Base-by-base conservation (phyloP, 1,140 invertebrate species). In the Linepithema humile region DNA sequence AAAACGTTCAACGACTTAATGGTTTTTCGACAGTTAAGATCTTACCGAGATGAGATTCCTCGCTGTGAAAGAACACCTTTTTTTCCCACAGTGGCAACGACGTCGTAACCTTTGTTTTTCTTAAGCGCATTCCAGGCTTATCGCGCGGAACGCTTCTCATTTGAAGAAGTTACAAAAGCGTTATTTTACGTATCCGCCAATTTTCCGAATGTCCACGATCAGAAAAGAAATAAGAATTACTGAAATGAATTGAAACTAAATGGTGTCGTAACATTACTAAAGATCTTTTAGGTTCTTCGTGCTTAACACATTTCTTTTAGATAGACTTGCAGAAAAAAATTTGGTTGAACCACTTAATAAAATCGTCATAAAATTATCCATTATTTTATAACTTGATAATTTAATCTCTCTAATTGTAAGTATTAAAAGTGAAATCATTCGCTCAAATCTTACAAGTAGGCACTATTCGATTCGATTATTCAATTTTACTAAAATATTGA, bases 21-120 rank as follows among this genome's bases (percentile, higher is more conserved):
- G 29, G 57, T 29, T 35, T 23, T 48, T 35, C 73, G 57, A 75
- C 73, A 75, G 73, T 75, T 75, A 75, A 75, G 73, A 75, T 75
- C 73, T 64, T 35, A 48, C 57, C 57, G 12, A 43, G 55, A 43
- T 10, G 72, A 64, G 57, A 48, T 48, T 48, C 40, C 26, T 45
- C 10, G 29, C 69, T 15, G 23, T 55, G n/a, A 75, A 20, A n/a
- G 20, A 3, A 7, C 40, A 10, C 2, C 40, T 20, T 59, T 74
- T 38, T 48, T 64, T 4, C 29, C 5, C 20, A 35, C 23, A 32
- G 40, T 45, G 40, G 12, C 73, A 75, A 75, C n/a, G 73, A 35
- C 40, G 73, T 64, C 59, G 40, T 75, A 75, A 75, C 29, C n/a
- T 64, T 35, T 40, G 40, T 15, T 64, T 29, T 75, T 64, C 73